Conservation (phyloP, 2,797 vertebrate genomes). For the Erpetoichthys calabaricus region DNA sequence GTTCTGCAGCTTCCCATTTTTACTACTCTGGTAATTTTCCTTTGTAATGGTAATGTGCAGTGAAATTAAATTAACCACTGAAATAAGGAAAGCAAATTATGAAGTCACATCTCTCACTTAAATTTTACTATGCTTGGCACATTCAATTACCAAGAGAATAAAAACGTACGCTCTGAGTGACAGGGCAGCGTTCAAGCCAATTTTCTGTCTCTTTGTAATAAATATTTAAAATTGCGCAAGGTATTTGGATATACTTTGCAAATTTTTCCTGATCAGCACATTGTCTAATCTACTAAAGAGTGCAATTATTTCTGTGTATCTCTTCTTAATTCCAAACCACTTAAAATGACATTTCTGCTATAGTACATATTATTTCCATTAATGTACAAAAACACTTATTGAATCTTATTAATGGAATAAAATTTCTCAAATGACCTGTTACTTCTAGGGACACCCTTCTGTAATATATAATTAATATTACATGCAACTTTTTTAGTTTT, state of each 20-base stretch:
- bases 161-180: conserved; percentile 18
- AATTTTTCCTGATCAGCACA: conserved; percentile 17
- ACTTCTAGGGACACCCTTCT: no score
- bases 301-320: no score
- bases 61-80: conserved; percentile 6
- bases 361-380: no score
- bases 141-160: conserved; percentile 20
- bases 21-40: neutral
- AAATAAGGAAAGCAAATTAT: conserved; percentile 4
- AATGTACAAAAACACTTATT: no score
- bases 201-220: conserved; percentile 21
- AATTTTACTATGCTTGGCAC: conserved; percentile 11
- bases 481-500: no score
- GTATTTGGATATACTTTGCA: conserved; percentile 16
- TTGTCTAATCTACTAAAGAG: conserved; percentile 12
- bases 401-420: no score
- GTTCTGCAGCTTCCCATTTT: neutral
- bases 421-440: no score
- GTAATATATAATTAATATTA: no score
- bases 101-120: conserved; percentile 12
- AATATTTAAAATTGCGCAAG: conserved; percentile 16
- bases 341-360: no score
- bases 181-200: conserved; percentile 19
- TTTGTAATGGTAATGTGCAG: neutral
- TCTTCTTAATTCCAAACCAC: no score